phyloP scores from a whole-genome alignment of 2,797 vertebrate species.

The Cetoscarus ocellatus region DNA sequence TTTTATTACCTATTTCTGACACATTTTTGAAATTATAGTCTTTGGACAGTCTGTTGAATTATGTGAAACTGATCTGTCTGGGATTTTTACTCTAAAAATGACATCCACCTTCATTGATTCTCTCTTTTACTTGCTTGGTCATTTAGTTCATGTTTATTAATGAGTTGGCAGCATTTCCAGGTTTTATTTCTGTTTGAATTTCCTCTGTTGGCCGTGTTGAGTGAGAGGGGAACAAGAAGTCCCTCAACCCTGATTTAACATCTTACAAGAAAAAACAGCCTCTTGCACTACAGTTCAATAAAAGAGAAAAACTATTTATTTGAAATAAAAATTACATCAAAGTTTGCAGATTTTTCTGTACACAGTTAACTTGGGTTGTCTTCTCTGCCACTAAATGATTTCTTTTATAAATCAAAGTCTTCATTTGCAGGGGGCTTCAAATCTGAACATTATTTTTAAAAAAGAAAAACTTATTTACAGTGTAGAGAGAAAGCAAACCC shows the following conservation, averaged over 20 bases:
- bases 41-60: too few relatives aligned
- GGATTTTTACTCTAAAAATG: too few relatives aligned
- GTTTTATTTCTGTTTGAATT: too few relatives aligned
- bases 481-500: conserved; percentile 6
- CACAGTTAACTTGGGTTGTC: conserved; percentile 7
- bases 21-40: too few relatives aligned
- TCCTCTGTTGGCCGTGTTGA: too few relatives aligned
- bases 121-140: too few relatives aligned
- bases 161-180: too few relatives aligned
- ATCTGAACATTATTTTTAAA: conserved; percentile 12
- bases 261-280: not conserved
- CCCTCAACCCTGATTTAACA: not conserved
- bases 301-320: conserved; percentile 52
- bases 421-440: not conserved
- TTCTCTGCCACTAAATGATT: conserved; percentile 7
- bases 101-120: too few relatives aligned
- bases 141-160: too few relatives aligned
- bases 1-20: too few relatives aligned
- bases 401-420: conserved; percentile 23
- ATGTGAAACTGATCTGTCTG: too few relatives aligned
- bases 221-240: too few relatives aligned
- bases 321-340: conserved; percentile 30
- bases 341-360: conserved; percentile 23
- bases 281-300: not conserved
- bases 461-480: not conserved